Base-by-base conservation (phyloP, 2,113 vertebrate genomes). In the Ramphastos sulfuratus region DNA sequence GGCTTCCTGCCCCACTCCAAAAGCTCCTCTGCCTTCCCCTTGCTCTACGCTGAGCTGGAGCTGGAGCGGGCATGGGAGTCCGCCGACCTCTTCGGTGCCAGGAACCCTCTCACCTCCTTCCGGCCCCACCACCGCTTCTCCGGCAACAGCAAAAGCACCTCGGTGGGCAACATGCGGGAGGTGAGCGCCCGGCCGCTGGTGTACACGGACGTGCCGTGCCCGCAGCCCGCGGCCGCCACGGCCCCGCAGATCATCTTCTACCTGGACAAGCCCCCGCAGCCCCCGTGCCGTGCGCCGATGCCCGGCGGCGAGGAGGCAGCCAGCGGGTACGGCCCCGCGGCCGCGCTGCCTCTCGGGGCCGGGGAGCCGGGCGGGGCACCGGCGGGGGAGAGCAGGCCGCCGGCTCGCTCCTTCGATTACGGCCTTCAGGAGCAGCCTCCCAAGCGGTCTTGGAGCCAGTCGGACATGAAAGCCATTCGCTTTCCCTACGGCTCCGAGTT, bases 361-460 rank as follows among this genome's bases (percentile, higher is more conserved):
- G 95, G 93, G 37, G 93, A 70, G 14, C 42, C 89, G 8, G 95
- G 92, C 1, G 9, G 81, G 33, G 97, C 97, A 25, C 94, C 85
- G 1, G 96, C 82, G 0, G 96, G 97, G 37, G 96, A 97, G 15
- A 66, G 9, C 96, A 97, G 95, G 39, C 12, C 55, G 1, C 72
- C 85, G 81, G 91, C 92, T 83, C 97, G 96, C 78, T 98, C 97
- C 39, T 98, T 98, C 1, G 97, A 98, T 87, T 98, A 76, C 3
- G 95, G 93, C 73, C 97, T 97, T 82, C 98, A 98, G 69, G 98
- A 98, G 1, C 98, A 97, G 82, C 94, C 98, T 35, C 99, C 99
- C 33, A 98, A 98, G 69, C 96, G 98, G 1, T 98, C 98, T 4
- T 98, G 98, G 81, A 99, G 99, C 97, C 99, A 99, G 94, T 98